phyloP scores from a whole-genome alignment of 2,113 vertebrate genomes.

The Elanoides forficatus region DNA sequence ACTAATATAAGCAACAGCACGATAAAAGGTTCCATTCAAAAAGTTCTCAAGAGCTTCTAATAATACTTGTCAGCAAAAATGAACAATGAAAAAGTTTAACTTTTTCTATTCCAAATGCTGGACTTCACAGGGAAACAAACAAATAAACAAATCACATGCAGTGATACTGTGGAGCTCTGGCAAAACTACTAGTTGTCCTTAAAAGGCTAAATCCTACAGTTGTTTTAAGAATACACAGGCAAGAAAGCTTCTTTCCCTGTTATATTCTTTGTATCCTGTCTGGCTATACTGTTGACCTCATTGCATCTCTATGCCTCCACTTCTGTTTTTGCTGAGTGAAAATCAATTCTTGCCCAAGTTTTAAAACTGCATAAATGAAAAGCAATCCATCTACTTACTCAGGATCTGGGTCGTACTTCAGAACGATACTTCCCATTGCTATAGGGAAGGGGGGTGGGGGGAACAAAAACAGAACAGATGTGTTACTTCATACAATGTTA shows the following conservation, averaged over 20 bases:
- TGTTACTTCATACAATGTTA: not conserved
- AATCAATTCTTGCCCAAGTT: not conserved
- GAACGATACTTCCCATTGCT: conserved; percentile 94
- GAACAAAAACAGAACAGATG: not conserved
- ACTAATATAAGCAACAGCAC: not conserved
- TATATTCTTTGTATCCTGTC: not conserved
- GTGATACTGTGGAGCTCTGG: not conserved
- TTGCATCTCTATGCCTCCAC: not conserved
- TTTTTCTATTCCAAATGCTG: not conserved
- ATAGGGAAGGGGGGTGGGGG: not conserved
- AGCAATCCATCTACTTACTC: conserved; percentile 75
- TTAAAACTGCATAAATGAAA: not conserved
- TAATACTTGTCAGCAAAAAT: not conserved
- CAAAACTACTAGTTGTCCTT: not conserved
- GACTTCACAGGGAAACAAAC: not conserved
- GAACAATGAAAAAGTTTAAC: not conserved
- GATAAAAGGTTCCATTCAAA: not conserved
- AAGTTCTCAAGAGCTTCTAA: not conserved
- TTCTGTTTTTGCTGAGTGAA: not conserved
- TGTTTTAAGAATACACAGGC: not conserved
- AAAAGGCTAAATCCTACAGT: not conserved
- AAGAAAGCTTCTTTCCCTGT: not conserved
- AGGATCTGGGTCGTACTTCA: conserved; percentile 90
- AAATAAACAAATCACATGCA: not conserved
- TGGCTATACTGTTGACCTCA: not conserved